Base-by-base conservation (phyloP, 2,113 vertebrate genomes). In the Calyptomena viridis region DNA sequence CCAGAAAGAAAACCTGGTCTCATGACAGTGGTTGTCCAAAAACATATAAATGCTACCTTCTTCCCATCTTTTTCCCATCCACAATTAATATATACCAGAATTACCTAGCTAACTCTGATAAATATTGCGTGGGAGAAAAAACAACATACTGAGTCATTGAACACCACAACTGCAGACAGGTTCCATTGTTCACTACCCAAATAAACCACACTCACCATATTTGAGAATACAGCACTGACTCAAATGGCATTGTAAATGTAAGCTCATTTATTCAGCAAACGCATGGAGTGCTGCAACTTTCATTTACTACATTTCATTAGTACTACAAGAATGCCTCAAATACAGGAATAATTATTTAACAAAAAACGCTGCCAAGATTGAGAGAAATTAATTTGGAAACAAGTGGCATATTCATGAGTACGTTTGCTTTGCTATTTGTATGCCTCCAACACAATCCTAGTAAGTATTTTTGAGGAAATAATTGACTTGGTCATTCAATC, bases 401-500 rank as follows among this genome's bases (percentile, higher is more conserved):
- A 94, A 92, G 56, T 66, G 73, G 82, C 94, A 94, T 97, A 97
- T 97, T 97, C 89, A 96, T 96, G 92, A 96, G 53, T 84, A 47
- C 80, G 59, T 83, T 93, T 93, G 35, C 35, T 96, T 96, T 96
- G 59, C 49, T 93, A 90, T 95, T 97, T 78, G 67, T 93, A 91
- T 87, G 60, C 93, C 81, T 97, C 91, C 94, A 97, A 93, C 94
- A 95, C 6, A 46, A 49, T 47, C 46, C 56, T 97, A 96, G 84
- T 97, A 97, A 97, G 78, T 92, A 93, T 82, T 95, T 98, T 94
- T 95, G 68, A 88, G 88, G 60, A 97, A 97, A 96, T 97, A 98
- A 98, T 97, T 97, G 93, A 95, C 92, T 97, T 39, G 73, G 93
- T 96, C 95, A 97, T 95, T 97, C 96, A 97, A 64, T 97, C 87